These are phyloP conservation scores for Morone chrysops DNA, from an alignment of 2,113 vertebrate species.

Conservation along the genomic window DNA sequence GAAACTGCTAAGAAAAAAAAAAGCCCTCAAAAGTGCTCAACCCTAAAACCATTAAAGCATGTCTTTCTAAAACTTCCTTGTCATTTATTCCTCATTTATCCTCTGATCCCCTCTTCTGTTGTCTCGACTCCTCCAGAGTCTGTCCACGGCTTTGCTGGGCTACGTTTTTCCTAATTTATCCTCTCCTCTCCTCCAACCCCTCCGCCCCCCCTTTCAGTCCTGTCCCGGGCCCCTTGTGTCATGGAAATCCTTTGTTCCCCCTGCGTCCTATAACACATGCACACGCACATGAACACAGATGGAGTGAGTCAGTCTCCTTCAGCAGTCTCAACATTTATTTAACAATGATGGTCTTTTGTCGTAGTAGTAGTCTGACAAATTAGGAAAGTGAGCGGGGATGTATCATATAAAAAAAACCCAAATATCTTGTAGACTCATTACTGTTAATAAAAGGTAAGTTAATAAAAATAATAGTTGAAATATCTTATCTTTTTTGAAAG, in stretches of 20 bases:
- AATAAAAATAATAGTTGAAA: conserved; percentile 9
- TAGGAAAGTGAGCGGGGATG: conserved; percentile 3
- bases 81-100: conserved; percentile 72
- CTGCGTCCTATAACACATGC: conserved; percentile 52
- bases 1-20: conserved; percentile 31
- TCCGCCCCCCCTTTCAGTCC: background rate
- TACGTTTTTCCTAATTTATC: conserved; percentile 65
- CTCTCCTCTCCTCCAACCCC: conserved; percentile 9
- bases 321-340: conserved; percentile 43
- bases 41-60: conserved; percentile 81
- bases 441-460: background rate
- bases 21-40: conserved; percentile 56
- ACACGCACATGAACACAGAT: conserved; percentile 67
- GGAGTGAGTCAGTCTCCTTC: conserved; percentile 55
- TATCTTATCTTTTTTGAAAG: conserved; percentile 12
- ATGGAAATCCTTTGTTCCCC: conserved; percentile 77
- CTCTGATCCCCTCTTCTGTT: conserved; percentile 70
- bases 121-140: conserved; percentile 55
- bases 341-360: conserved; percentile 60
- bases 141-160: conserved; percentile 40
- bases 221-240: conserved; percentile 74
- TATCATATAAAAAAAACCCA: conserved; percentile 9
- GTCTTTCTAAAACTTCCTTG: conserved; percentile 66
- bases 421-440: conserved; percentile 5
- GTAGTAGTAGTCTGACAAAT: conserved; percentile 24